Evolutionary conservation across 2,888 invertebrate species (phyloP).

Genomic region (Arrhopalites spinosus): DNA sequence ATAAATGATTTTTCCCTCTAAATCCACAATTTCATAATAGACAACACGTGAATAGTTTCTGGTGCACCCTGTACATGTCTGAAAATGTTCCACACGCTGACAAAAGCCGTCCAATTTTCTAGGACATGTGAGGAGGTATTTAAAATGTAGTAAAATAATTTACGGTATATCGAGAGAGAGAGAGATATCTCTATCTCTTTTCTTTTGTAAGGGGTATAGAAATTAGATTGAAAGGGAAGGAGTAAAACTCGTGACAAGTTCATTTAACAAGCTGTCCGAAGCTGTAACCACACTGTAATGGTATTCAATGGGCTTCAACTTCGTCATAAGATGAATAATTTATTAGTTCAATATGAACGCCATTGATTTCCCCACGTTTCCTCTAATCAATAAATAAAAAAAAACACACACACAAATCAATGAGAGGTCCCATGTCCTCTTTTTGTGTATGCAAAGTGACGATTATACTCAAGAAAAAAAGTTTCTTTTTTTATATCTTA

Average conservation of each 20-base stretch:
- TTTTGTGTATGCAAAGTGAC: neutral
- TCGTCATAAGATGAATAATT: too few species aligned
- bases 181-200: too few species aligned
- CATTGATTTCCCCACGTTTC: constrained; percentile 2
- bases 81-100: too few species aligned
- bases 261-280: neutral
- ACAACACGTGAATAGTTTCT: too few species aligned
- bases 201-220: neutral
- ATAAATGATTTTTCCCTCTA: too few species aligned
- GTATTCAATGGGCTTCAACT: too few species aligned
- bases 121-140: too few species aligned
- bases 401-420: neutral
- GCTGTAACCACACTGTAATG: neutral
- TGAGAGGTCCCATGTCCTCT: constrained; percentile 6
- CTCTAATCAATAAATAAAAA: constrained; percentile 5
- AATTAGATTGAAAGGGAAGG: neutral
- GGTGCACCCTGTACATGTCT: too few species aligned
- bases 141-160: too few species aligned
- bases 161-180: too few species aligned
- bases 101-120: too few species aligned
- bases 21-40: too few species aligned
- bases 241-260: neutral
- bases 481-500: neutral
- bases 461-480: neutral
- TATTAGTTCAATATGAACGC: neutral